Base-by-base conservation (phyloP, 2,113 vertebrate genomes). In the Gasterosteus nipponicus region DNA sequence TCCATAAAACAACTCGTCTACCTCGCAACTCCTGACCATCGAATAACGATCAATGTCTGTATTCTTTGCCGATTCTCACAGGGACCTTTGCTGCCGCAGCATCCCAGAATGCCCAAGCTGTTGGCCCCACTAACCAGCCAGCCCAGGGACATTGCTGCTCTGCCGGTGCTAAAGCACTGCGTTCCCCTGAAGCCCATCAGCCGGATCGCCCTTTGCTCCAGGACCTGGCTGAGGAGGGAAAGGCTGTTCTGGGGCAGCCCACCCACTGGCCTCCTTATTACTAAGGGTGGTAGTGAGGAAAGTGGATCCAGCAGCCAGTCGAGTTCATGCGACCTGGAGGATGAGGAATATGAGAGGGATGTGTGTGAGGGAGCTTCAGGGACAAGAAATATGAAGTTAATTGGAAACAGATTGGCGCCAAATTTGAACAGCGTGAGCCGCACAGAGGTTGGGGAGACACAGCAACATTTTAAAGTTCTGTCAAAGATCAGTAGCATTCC, bases 61-160 rank as follows among this genome's bases (percentile, higher is more conserved):
- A 6, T 54, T 69, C 18, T 79, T 22, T 38, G 7, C 14, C 26
- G 15, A 56, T 18, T 73, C 47, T 51, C 22, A 1, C 82, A 93
- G 91, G 85, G 56, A 31, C 3, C 65, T 31, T 26, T 77, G 0
- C 62, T 81, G 10, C 58, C 65, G 74, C 62, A 71, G 16, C 77
- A 54, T 41, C 68, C 56, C 42, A 79, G 83, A 58, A 90, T 86
- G 44, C 89, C 89, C 10, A 94, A 91, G 73, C 80, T 87, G 18
- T 81, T 94, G 80, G 85, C 87, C 7, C 93, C 94, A 0, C 62
- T 94, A 44, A 82, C 84, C 9, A 75, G 35, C 61, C 77, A 76
- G 38, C 77, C 47, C 26, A 74, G 33, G n/a, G 78, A 87, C 4
- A 44, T 3, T 11, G 62, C 38, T 1, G 29, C 53, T 66, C 56